A percentile compares a stretch with the other conserved stretches of the same genome.
phyloP scores from a whole-genome alignment of 2,113 vertebrate species.

The Cariama cristata region DNA sequence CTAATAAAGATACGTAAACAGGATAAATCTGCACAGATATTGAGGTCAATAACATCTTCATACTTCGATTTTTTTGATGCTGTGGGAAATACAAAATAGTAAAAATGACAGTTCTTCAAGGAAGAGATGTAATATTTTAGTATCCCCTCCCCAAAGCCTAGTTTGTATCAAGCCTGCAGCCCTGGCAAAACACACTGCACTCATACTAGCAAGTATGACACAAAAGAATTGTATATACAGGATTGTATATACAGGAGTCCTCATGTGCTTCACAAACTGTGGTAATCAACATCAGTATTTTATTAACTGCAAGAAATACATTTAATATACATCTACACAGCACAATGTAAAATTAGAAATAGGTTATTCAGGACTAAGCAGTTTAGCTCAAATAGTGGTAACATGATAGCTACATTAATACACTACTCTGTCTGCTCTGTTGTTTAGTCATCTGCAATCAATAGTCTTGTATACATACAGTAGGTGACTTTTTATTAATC shows the following conservation, averaged over 20 bases:
- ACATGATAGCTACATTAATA: background rate
- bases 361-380: background rate
- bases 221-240: background rate
- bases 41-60: slow-evolving; percentile 88
- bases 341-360: background rate
- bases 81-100: slow-evolving; percentile 49
- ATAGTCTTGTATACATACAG: background rate
- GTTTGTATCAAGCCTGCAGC: background rate
- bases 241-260: background rate
- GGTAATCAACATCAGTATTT: background rate
- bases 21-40: slow-evolving; percentile 89
- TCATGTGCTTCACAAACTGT: background rate
- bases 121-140: background rate
- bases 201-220: background rate
- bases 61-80: slow-evolving; percentile 83
- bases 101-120: background rate
- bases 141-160: background rate
- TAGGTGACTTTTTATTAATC: background rate
- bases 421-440: background rate
- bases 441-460: background rate
- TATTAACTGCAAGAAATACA: background rate
- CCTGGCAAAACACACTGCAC: background rate
- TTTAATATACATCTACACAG: background rate
- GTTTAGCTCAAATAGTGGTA: background rate
- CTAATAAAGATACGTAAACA: slow-evolving; percentile 92